Evolutionary conservation across 2,113 vertebrate species (phyloP).

Genomic region (Aix galericulata): DNA sequence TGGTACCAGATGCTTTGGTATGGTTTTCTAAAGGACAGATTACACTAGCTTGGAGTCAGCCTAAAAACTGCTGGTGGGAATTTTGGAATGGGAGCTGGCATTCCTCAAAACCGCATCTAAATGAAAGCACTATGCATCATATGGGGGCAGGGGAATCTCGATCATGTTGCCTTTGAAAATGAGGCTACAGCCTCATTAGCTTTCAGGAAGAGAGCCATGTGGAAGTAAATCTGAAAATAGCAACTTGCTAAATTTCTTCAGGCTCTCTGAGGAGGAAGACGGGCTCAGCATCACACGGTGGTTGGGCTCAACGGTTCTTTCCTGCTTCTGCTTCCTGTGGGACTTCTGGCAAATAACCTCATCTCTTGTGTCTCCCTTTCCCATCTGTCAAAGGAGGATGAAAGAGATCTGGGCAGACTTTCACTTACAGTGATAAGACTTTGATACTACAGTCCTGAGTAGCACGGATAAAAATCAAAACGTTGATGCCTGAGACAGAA

Average conservation of each 20-base stretch:
- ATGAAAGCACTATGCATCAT: not conserved
- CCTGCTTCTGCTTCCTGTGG: conserved; percentile 1
- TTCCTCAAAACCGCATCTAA: conserved; percentile 4
- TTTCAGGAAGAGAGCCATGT: not conserved
- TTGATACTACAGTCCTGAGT: not conserved
- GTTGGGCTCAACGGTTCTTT: not conserved
- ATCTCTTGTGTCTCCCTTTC: not conserved
- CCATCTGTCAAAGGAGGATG: not conserved
- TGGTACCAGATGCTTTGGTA: not conserved
- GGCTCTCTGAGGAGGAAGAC: not conserved
- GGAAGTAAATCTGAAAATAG: conserved; percentile 42
- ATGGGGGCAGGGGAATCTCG: not conserved
- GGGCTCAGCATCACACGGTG: not conserved
- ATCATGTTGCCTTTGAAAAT: not conserved
- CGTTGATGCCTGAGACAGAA: conserved; percentile 51
- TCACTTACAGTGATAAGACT: not conserved
- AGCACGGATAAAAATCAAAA: conserved; percentile 3
- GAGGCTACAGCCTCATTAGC: conserved; percentile 1
- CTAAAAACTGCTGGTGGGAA: not conserved
- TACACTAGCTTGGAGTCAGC: not conserved
- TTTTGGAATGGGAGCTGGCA: not conserved
- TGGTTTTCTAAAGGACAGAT: not conserved
- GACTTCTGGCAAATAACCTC: not conserved
- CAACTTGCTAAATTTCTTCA: conserved; percentile 3
- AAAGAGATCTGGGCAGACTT: not conserved